These are phyloP conservation scores for Ianthella basta DNA, from an alignment of 37 sponge, comb jelly and placozoan species.

Conservation along the genomic window DNA sequence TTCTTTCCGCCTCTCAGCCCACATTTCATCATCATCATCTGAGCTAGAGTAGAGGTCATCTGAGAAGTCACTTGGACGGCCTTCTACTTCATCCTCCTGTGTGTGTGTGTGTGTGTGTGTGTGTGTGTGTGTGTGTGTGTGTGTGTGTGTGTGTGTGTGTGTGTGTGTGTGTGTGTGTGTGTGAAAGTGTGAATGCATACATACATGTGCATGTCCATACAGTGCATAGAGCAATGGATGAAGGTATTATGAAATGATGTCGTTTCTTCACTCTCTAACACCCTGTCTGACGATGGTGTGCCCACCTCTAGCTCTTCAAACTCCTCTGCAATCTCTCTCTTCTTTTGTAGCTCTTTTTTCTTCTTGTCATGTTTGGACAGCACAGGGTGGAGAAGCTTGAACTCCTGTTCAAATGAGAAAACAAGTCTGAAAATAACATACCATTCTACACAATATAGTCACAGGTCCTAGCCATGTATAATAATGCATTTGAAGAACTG, in stretches of 20 bases:
- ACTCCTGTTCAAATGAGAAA: constrained; percentile 43
- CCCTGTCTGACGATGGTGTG: background rate
- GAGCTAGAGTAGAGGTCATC: constrained; percentile 31
- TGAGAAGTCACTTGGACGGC: constrained; percentile 34
- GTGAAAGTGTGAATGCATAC: background rate
- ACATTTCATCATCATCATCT: constrained; percentile 52
- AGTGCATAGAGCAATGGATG: background rate
- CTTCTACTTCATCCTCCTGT: constrained; percentile 56
- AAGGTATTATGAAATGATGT: background rate
- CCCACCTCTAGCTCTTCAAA: constrained; percentile 24
- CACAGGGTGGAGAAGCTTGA: constrained; percentile 83
- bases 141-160: constrained; percentile 33
- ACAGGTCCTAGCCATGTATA: too few species aligned
- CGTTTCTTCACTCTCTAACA: background rate
- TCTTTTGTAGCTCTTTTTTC: constrained; percentile 39
- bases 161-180: background rate
- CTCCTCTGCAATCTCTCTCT: constrained; percentile 40
- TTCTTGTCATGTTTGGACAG: constrained; percentile 63
- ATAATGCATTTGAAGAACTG: too few species aligned
- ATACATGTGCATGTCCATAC: background rate
- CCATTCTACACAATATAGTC: too few species aligned
- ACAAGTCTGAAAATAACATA: background rate
- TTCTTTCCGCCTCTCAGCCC: background rate
- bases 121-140: constrained; percentile 16
- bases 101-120: background rate